Base-by-base conservation (phyloP, 1,140 invertebrate species). In the Drosophila ananassae region DNA sequence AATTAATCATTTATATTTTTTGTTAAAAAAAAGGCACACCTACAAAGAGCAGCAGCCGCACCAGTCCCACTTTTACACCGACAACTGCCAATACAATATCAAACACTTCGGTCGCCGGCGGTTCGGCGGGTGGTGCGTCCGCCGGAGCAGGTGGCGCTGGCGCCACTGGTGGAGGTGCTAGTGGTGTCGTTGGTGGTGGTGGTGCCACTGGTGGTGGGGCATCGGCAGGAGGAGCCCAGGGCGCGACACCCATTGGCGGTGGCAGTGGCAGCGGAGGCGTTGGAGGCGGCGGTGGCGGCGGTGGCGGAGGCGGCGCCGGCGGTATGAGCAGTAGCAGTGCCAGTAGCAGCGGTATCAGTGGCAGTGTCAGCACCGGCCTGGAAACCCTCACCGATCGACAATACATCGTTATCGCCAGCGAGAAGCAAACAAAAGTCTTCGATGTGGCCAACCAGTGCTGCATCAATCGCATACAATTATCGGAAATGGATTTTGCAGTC, bases 371-470 rank as follows among this genome's bases (percentile, higher is more conserved):
- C 92, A 92, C 81, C 60, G 71, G 92, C 83, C 69, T 92, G 62
- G 93, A 93, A 85, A 94, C 93, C 77, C 92, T 92, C 93, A 90
- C 94, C 62, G 98, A 99, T 93, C 94, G 96, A 73, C 98, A 99
- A 94, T 98, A 97, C 93, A 96, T 97, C 51, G 96, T 98, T 13
- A 95, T 99, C 63, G 96, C 96, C 57, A 98, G 97, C 48, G 98
- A 99, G 92, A 99, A 98, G 92, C 97, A 99, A 93, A 97, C 97
- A 54, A 94, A 98, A 91, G 97, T 99, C 55, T 96, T 98, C 50
- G 97, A 97, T 67, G 94, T 99, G 83, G 98, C 98, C 69, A 98
- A 97, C 61, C 98, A 99, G 92, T 98, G 96, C 93, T 98, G 95
- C 92, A 94, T 96, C 73, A 97, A 97, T 92, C 94, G 96, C 73